Conservation (phyloP, 1,140 invertebrate genomes). For the Atta texana region DNA sequence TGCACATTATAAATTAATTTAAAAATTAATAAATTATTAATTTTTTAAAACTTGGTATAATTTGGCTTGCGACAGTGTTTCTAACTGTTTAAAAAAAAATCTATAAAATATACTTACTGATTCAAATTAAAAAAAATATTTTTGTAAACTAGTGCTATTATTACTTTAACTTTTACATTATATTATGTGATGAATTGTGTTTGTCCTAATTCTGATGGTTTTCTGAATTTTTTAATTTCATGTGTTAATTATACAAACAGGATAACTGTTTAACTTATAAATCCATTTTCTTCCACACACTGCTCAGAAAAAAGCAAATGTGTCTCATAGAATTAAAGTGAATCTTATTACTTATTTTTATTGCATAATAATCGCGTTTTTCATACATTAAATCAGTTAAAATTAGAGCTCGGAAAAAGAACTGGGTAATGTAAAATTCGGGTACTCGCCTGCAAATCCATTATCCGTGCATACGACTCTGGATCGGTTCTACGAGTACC, state of each 20-base stretch:
- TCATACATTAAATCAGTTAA: slow-evolving; percentile 37
- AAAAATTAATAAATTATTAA: too few species aligned
- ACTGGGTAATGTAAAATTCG: too few species aligned
- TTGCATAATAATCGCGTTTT: slow-evolving; percentile 37
- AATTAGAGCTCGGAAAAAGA: not conserved
- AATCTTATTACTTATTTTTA: slow-evolving; percentile 44
- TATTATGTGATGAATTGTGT: slow-evolving; percentile 7
- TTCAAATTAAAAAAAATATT: too few species aligned
- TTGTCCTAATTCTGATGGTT: slow-evolving; percentile 26
- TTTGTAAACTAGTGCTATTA: not conserved
- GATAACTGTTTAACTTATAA: slow-evolving; percentile 7
- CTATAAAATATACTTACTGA: too few species aligned
- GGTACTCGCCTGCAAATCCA: too few species aligned
- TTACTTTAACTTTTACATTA: slow-evolving; percentile 15
- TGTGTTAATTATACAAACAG: not conserved
- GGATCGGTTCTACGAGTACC: too few species aligned
- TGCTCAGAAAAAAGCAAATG: slow-evolving; percentile 28
- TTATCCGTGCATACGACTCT: too few species aligned
- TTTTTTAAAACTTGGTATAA: too few species aligned
- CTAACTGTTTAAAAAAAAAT: too few species aligned
- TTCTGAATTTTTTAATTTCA: slow-evolving; percentile 19
- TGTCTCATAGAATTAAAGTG: slow-evolving; percentile 26
- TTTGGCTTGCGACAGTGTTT: too few species aligned
- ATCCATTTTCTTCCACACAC: not conserved
- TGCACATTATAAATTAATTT: too few species aligned